These are phyloP conservation scores for Sprattus sprattus DNA, from an alignment of 2,113 vertebrate species.

Conservation along the genomic window DNA sequence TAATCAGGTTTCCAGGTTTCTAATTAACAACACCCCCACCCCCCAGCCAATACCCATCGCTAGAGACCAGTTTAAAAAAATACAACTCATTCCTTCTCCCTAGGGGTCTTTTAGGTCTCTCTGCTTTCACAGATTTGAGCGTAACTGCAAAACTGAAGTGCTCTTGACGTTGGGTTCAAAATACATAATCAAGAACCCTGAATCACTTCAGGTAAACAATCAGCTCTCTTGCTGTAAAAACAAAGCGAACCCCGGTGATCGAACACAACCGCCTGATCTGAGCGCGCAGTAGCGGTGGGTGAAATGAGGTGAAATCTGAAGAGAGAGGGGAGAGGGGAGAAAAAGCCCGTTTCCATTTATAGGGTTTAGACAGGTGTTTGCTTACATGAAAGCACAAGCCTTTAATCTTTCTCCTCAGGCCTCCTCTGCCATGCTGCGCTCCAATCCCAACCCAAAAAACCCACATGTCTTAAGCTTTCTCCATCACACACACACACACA, in stretches of 20 bases:
- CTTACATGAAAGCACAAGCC: constrained; percentile 54
- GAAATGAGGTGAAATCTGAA: background rate
- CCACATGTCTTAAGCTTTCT: constrained; percentile 5
- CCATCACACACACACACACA: constrained; percentile 11
- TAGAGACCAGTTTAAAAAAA: no score
- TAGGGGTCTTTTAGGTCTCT: no score
- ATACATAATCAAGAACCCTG: no score
- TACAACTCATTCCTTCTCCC: no score
- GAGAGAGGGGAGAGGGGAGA: background rate
- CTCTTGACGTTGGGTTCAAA: no score
- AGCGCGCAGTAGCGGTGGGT: background rate
- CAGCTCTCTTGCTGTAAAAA: no score
- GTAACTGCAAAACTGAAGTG: no score
- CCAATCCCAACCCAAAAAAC: constrained; percentile 37
- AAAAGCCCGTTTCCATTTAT: constrained; percentile 19
- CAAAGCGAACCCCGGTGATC: no score
- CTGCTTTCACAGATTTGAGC: no score
- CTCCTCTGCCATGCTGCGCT: constrained; percentile 36
- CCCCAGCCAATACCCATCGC: no score
- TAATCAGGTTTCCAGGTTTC: background rate
- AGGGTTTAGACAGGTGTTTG: constrained; percentile 54
- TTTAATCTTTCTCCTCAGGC: constrained; percentile 48
- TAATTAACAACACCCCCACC: background rate
- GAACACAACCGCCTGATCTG: no score
- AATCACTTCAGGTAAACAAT: no score